A percentile compares a stretch with the other conserved stretches of the same genome.
Evolutionary conservation across 2,888 invertebrate species (phyloP).

Genomic region (Formica aserva): DNA sequence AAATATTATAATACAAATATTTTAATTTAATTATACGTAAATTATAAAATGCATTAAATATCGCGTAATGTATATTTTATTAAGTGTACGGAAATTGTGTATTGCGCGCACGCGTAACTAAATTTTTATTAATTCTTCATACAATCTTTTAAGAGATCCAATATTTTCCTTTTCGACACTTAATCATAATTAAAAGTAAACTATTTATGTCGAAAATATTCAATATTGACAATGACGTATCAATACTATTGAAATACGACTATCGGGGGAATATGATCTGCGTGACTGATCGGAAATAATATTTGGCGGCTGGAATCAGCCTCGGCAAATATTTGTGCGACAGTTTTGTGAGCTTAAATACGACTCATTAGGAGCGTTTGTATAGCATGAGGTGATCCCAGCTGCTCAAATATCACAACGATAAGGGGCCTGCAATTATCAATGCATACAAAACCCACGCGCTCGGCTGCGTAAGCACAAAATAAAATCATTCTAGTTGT

Average conservation of each 20-base stretch:
- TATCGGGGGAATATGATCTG: slow-evolving; percentile 17
- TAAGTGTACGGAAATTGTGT: background rate
- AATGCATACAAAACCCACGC: slow-evolving; percentile 35
- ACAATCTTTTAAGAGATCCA: background rate
- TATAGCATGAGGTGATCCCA: slow-evolving; percentile 47
- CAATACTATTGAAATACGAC: slow-evolving; percentile 8
- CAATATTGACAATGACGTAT: background rate
- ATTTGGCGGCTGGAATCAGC: slow-evolving; percentile 45
- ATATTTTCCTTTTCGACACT: background rate
- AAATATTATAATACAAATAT: background rate
- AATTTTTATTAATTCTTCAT: background rate
- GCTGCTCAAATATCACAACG: slow-evolving; percentile 53
- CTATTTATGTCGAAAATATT: background rate
- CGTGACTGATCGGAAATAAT: slow-evolving; percentile 49
- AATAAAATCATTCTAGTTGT: slow-evolving; percentile 31
- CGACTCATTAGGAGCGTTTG: slow-evolving; percentile 53
- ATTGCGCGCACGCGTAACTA: background rate
- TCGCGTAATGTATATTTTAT: background rate
- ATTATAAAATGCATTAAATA: background rate
- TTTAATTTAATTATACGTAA: background rate
- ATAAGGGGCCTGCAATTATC: slow-evolving; percentile 51
- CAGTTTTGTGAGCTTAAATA: slow-evolving; percentile 54
- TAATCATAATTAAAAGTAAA: background rate
- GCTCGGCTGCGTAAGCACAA: slow-evolving; percentile 18
- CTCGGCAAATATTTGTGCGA: slow-evolving; percentile 50